phyloP scores from a whole-genome alignment of 2,888 invertebrate genomes.

The Nebria brevicollis region DNA sequence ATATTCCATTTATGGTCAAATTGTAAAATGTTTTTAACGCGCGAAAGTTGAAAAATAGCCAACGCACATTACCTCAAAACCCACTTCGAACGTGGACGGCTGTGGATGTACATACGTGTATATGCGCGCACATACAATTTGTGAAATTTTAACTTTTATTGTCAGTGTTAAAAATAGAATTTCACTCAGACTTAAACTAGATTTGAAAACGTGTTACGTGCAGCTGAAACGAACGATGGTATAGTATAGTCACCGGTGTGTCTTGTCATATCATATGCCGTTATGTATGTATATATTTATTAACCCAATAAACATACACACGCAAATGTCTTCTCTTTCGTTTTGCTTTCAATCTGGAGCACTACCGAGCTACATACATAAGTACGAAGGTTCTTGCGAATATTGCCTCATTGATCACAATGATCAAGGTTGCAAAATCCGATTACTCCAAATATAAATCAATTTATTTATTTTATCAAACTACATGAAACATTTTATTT shows the following conservation, averaged over 20 bases:
- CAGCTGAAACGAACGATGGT: neutral
- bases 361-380: no score
- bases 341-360: neutral
- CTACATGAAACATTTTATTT: no score
- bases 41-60: conserved; percentile 32
- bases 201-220: neutral
- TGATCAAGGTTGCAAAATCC: no score
- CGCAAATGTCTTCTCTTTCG: neutral
- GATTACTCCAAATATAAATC: no score
- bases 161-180: neutral
- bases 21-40: conserved; percentile 5
- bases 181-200: neutral
- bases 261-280: neutral
- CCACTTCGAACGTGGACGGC: conserved; percentile 13
- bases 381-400: no score
- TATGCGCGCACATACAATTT: neutral
- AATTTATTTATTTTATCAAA: no score
- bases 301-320: neutral
- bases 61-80: conserved; percentile 29
- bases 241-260: neutral
- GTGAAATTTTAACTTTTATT: neutral
- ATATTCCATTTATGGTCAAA: no score
- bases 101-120: neutral
- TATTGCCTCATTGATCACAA: no score
- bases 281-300: neutral